phyloP scores from a whole-genome alignment of 2,888 invertebrate species.

The Spodoptera exigua region DNA sequence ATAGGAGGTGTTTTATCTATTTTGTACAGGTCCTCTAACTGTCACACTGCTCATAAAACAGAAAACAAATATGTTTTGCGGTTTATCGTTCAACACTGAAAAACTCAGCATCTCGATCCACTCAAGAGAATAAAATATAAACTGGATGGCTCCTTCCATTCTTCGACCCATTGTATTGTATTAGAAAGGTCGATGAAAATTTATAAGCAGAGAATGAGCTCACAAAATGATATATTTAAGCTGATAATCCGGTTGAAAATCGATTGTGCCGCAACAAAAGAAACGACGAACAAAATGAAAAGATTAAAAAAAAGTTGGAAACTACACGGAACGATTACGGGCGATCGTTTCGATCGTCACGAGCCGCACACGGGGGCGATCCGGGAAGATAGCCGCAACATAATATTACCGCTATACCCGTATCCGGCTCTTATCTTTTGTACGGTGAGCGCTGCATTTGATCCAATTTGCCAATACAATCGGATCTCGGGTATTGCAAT shows the following conservation, averaged over 20 bases:
- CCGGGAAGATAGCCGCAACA: slow-evolving; percentile 76
- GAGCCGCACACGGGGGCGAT: slow-evolving; percentile 68
- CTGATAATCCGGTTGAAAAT: slow-evolving; percentile 65
- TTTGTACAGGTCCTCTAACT: slow-evolving; percentile 36
- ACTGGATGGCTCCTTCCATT: slow-evolving; percentile 35
- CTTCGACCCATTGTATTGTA: slow-evolving; percentile 46
- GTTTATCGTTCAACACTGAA: slow-evolving; percentile 35
- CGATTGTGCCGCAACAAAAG: slow-evolving; percentile 64
- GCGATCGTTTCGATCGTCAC: slow-evolving; percentile 65
- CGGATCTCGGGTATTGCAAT: slow-evolving; percentile 87
- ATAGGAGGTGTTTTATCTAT: slow-evolving; percentile 42
- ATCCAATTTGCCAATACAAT: slow-evolving; percentile 90
- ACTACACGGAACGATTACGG: slow-evolving; percentile 70
- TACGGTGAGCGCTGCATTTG: slow-evolving; percentile 88
- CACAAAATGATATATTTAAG: slow-evolving; percentile 59
- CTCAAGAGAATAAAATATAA: slow-evolving; percentile 34
- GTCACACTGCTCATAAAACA: slow-evolving; percentile 36
- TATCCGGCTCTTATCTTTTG: slow-evolving; percentile 86
- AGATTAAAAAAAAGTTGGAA: slow-evolving; percentile 69
- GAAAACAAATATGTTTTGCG: slow-evolving; percentile 23
- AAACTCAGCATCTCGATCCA: slow-evolving; percentile 28
- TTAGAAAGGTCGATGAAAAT: slow-evolving; percentile 55
- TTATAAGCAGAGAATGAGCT: slow-evolving; percentile 56
- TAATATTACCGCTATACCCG: slow-evolving; percentile 78
- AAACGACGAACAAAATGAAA: slow-evolving; percentile 62